phyloP scores from a whole-genome alignment of 1,140 invertebrate species.

The Sminthurinus signatus region DNA sequence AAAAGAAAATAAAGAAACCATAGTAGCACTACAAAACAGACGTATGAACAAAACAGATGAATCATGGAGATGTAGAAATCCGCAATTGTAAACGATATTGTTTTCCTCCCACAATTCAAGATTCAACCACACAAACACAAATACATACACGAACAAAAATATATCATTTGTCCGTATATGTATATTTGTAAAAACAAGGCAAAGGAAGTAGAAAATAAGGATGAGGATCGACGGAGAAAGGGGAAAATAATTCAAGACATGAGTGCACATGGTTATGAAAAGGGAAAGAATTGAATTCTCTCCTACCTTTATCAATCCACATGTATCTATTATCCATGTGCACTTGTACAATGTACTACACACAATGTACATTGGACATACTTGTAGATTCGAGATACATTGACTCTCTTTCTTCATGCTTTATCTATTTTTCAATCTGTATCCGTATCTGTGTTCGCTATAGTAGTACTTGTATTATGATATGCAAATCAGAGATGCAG shows the following conservation, averaged over 20 bases:
- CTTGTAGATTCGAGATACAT: too few species aligned
- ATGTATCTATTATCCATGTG: too few species aligned
- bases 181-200: background rate
- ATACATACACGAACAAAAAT: too few species aligned
- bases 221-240: too few species aligned
- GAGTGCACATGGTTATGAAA: background rate
- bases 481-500: conserved; percentile 18
- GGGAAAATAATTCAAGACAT: conserved; percentile 6
- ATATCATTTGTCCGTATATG: too few species aligned
- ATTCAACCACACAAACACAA: too few species aligned
- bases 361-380: too few species aligned
- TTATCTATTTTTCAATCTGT: too few species aligned
- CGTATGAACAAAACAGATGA: background rate
- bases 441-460: too few species aligned
- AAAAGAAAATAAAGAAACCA: conserved; percentile 6
- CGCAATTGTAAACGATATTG: background rate
- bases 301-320: conserved; percentile 8
- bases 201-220: background rate
- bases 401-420: too few species aligned
- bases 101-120: background rate
- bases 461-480: too few species aligned
- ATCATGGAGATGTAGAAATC: conserved; percentile 7
- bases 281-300: conserved; percentile 21
- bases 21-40: conserved; percentile 4
- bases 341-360: too few species aligned